phyloP scores from a whole-genome alignment of 1,140 invertebrate genomes.

The Saccostrea cuccullata region DNA sequence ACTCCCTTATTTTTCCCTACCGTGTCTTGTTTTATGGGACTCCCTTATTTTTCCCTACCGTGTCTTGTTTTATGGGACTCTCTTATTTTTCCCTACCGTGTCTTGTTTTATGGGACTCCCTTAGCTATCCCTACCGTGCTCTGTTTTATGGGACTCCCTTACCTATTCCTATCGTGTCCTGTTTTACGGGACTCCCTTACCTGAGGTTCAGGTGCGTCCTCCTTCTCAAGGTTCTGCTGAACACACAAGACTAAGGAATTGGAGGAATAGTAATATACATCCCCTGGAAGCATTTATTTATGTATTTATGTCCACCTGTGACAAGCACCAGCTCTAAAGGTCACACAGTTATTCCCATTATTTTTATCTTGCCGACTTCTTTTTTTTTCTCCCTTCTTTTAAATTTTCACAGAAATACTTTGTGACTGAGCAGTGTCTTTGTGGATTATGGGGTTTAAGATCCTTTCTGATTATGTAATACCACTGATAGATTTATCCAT shows the following conservation, averaged over 20 bases:
- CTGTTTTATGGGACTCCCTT: no score
- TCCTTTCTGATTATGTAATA: constrained; percentile 6
- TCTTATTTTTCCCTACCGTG: no score
- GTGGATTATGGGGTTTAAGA: neutral
- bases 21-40: no score
- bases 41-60: no score
- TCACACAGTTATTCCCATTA: neutral
- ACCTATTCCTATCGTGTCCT: neutral
- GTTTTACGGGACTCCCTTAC: neutral
- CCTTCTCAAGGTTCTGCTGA: constrained; percentile 56
- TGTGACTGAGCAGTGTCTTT: neutral
- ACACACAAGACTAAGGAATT: constrained; percentile 75
- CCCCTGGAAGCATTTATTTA: constrained; percentile 72
- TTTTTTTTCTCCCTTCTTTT: neutral
- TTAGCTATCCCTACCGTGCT: no score
- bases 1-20: no score
- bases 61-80: no score
- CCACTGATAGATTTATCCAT: constrained; percentile 5
- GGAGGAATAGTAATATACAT: constrained; percentile 75
- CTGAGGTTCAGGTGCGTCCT: constrained; percentile 2
- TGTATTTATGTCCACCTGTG: constrained; percentile 6
- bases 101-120: no score
- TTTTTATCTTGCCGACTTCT: neutral
- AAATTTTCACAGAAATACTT: neutral
- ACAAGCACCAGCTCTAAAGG: neutral